phyloP scores from a whole-genome alignment of 2,797 vertebrate genomes.

The Enteromius trimaculatus region DNA sequence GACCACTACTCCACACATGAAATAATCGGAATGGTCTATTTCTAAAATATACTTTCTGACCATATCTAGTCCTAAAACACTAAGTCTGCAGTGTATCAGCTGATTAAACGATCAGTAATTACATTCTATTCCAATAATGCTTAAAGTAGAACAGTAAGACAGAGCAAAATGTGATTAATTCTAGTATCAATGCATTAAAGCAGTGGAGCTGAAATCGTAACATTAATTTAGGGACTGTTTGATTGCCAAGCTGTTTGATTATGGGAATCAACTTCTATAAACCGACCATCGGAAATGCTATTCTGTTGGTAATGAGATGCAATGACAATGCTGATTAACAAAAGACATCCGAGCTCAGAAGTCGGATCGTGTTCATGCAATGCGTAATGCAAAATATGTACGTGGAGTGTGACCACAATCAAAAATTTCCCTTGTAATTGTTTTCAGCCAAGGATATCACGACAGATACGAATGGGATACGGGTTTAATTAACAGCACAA shows the following conservation, averaged over 20 bases:
- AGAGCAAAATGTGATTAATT: conserved; percentile 26
- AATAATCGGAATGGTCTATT: background rate
- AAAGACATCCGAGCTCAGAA: conserved; percentile 21
- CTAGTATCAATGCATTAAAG: conserved; percentile 36
- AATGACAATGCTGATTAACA: conserved; percentile 50
- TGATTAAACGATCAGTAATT: conserved; percentile 28
- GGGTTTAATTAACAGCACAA: conserved; percentile 57
- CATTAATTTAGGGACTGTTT: conserved; percentile 47
- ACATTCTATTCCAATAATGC: conserved; percentile 1
- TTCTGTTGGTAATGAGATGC: conserved; percentile 38
- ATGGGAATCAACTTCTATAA: conserved; percentile 37
- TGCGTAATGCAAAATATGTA: conserved; percentile 47
- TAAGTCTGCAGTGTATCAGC: background rate
- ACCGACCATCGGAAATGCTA: conserved; percentile 27
- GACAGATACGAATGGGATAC: conserved; percentile 42
- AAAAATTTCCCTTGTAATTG: conserved; percentile 47
- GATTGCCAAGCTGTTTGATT: conserved; percentile 45
- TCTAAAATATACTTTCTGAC: background rate
- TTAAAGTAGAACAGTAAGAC: conserved; percentile 23
- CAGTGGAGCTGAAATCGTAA: conserved; percentile 37
- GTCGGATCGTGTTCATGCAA: conserved; percentile 11
- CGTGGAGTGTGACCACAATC: conserved; percentile 42
- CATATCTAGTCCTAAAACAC: background rate
- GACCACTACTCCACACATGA: background rate
- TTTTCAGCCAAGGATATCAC: conserved; percentile 41